phyloP scores from a whole-genome alignment of 1,140 invertebrate species.

The Radopholus similis region DNA sequence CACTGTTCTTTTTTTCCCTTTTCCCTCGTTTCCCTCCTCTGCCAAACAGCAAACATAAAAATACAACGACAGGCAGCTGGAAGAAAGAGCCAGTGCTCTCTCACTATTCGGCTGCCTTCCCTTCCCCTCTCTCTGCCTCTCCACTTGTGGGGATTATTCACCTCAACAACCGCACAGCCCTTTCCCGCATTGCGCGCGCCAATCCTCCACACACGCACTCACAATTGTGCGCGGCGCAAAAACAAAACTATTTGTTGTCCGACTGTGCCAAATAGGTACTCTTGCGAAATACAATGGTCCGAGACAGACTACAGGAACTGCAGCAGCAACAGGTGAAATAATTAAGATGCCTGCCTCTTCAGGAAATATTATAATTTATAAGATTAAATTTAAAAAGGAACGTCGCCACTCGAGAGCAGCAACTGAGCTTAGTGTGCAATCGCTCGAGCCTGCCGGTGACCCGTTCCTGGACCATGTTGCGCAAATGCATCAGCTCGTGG shows the following conservation, averaged over 20 bases:
- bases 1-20: not conserved
- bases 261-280: not conserved
- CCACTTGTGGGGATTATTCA: not conserved
- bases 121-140: not conserved
- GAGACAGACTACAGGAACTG: constrained; percentile 1
- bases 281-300: not conserved
- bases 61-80: too few relatives aligned
- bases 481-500: not conserved
- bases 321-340: constrained; percentile 6
- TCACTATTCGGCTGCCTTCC: not conserved
- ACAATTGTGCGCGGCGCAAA: not conserved
- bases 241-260: not conserved
- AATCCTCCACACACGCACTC: not conserved
- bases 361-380: not conserved
- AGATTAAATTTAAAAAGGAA: too few relatives aligned
- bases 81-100: too few relatives aligned
- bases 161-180: not conserved
- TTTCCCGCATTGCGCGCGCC: not conserved
- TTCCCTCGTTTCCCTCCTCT: not conserved
- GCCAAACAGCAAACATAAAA: too few relatives aligned
- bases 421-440: not conserved
- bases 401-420: not conserved
- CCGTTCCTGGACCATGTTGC: not conserved
- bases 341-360: not conserved
- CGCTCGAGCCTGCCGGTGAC: not conserved